Evolutionary conservation across 2,113 vertebrate species (phyloP).

Genomic region (Microcebus lehilahytsara): DNA sequence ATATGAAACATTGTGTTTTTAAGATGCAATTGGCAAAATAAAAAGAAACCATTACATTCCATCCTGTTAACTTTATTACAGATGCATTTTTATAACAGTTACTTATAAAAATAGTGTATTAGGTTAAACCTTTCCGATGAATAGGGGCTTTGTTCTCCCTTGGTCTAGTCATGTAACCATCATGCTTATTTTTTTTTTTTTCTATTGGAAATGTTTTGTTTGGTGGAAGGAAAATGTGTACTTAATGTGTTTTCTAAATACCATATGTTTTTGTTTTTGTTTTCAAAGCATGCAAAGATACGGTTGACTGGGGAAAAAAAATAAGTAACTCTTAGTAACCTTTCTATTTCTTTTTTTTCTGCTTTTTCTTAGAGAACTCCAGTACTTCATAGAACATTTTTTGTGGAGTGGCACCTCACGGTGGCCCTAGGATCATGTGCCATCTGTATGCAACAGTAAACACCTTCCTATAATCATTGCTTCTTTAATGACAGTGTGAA

Average conservation of each 20-base stretch:
- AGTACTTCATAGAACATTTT: background rate
- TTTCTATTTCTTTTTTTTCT: background rate
- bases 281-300: background rate
- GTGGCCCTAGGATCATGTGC: background rate
- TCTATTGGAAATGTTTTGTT: slow-evolving; percentile 23
- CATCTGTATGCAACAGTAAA: background rate
- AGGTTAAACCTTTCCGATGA: slow-evolving; percentile 73
- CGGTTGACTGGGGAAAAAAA: background rate
- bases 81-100: slow-evolving; percentile 65
- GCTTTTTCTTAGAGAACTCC: background rate
- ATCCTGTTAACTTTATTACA: slow-evolving; percentile 47
- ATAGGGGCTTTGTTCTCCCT: slow-evolving; percentile 78
- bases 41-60: background rate
- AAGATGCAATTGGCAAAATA: slow-evolving; percentile 3
- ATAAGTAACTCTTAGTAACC: background rate
- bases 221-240: slow-evolving; percentile 39
- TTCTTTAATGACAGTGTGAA: background rate
- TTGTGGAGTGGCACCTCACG: background rate
- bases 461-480: background rate
- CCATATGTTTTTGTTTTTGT: slow-evolving; percentile 25
- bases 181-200: slow-evolving; percentile 8
- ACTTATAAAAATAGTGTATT: slow-evolving; percentile 71
- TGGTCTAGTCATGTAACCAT: slow-evolving; percentile 62
- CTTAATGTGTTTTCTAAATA: slow-evolving; percentile 42
- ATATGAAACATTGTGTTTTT: background rate